A percentile compares a stretch with the other conserved stretches of the same genome.
These are phyloP conservation scores for Gadopsis marmoratus DNA, from an alignment of 2,797 vertebrate genomes.

Conservation along the genomic window DNA sequence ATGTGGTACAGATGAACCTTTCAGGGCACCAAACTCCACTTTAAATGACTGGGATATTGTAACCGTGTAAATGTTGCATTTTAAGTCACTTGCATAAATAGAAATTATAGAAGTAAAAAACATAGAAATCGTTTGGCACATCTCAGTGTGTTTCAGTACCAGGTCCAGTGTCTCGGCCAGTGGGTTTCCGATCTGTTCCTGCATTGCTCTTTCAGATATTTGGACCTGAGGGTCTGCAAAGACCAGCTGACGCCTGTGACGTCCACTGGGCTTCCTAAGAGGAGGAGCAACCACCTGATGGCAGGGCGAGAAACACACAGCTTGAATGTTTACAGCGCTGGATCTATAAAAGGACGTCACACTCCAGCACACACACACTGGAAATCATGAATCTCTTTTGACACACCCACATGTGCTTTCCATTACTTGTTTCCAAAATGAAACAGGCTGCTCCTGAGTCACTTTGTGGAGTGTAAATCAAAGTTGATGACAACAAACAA, in stretches of 20 bases:
- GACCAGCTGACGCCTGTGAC: constrained; percentile 78
- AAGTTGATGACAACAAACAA: constrained; percentile 1
- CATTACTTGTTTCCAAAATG: constrained; percentile 27
- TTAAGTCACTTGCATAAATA: not conserved
- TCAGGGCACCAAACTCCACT: not conserved
- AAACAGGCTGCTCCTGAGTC: constrained; percentile 42
- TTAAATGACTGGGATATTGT: not conserved
- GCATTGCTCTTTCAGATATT: constrained; percentile 82
- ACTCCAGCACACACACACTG: not conserved
- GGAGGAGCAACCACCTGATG: constrained; percentile 35
- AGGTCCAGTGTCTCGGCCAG: constrained; percentile 72
- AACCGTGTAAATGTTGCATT: not conserved
- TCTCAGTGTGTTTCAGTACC: constrained; percentile 60
- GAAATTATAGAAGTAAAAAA: too few species aligned
- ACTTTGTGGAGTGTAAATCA: constrained; percentile 47
- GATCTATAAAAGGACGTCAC: constrained; percentile 5
- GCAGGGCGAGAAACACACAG: constrained; percentile 24
- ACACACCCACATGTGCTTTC: constrained; percentile 39
- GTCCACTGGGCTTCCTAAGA: constrained; percentile 22
- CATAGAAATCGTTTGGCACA: not conserved
- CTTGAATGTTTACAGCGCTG: not conserved
- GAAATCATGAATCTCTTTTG: constrained; percentile 28
- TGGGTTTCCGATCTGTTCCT: constrained; percentile 78
- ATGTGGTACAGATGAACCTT: not conserved
- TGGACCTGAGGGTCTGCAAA: constrained; percentile 86